Evolutionary conservation across 1,140 invertebrate species (phyloP), one percentile per base, ranked within the genome.

Genomic region (Caenorhabditis latens): DNA sequence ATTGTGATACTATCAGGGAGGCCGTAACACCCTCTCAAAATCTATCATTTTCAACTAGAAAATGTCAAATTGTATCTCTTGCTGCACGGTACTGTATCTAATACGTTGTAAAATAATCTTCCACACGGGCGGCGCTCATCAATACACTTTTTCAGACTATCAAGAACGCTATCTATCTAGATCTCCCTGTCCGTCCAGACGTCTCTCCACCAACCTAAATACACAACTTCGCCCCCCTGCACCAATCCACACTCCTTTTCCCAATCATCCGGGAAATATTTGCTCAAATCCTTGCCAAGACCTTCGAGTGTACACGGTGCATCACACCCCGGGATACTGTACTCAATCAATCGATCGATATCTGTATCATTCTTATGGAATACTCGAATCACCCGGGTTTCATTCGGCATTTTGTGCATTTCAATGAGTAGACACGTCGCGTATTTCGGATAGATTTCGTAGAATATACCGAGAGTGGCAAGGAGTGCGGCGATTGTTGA

Each of bases 281-380:
- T 71, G 7, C 32, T 55, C 83, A 89, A 55, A 24, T 65, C 86
- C 2, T 48, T 21, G 24, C 57, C n/a, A 4, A 86, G 57, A 1
- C 58, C 65, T 6, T 88, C 55, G 46, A 89, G 83, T 50, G 87
- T 83, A 63, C 88, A 89, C 11, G 88, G 86, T 4, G 43, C 40
- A 24, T 46, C n/a, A 83, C 88, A 89, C 3, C 88, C 88, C 2
- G 75, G 67, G 13, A 89, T 85, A 48, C 53, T 24, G 24, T 85
- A 75, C 50, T 71, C 57, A 40, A 61, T 87, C 13, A 88, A 67
- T 9, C 50, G 24, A 61, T 57, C 55, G 11, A 84, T 65, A 79
- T 89, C 88, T 9, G 88, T 89, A 16, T 84, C 58, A 32, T 89
- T 89, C 67, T 89, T 89, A 46, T 88, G 83, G 55, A 57, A 88